Evolutionary conservation across 2,888 invertebrate species (phyloP).

Genomic region (Erebia aethiops): DNA sequence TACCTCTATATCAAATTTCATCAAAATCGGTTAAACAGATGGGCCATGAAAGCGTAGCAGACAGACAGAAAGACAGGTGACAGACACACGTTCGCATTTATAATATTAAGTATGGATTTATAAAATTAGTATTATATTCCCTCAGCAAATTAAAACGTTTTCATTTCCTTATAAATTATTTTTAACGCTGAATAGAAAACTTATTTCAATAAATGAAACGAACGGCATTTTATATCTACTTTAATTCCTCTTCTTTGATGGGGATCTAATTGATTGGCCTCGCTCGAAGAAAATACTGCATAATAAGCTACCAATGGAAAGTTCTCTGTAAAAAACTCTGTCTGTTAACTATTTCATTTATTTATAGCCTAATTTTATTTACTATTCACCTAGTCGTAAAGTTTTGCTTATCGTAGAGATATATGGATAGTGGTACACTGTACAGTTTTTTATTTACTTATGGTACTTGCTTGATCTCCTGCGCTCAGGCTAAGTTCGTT

Average conservation of each 20-base stretch:
- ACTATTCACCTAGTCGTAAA: not conserved
- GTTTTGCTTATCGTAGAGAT: not conserved
- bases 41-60: too few relatives aligned
- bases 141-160: not conserved
- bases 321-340: conserved; percentile 10
- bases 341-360: conserved; percentile 3
- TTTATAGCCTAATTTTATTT: conserved; percentile 4
- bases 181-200: conserved; percentile 1
- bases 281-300: conserved; percentile 9
- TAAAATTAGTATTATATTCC: too few relatives aligned
- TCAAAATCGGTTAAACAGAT: too few relatives aligned
- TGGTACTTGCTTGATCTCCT: too few relatives aligned
- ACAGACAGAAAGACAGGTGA: too few relatives aligned
- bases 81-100: too few relatives aligned
- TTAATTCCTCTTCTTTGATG: conserved; percentile 16
- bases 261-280: conserved; percentile 12
- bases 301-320: conserved; percentile 7
- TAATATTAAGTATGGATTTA: too few relatives aligned
- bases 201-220: not conserved
- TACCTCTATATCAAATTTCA: too few relatives aligned
- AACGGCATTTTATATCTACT: conserved; percentile 1
- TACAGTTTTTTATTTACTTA: too few relatives aligned
- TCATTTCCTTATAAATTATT: conserved; percentile 6
- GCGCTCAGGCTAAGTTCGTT: too few relatives aligned
- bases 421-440: too few relatives aligned